A percentile compares a stretch with the other conserved stretches of the same genome.
Evolutionary conservation across 1,140 invertebrate genomes (phyloP).

Genomic region (Cherax destructor): DNA sequence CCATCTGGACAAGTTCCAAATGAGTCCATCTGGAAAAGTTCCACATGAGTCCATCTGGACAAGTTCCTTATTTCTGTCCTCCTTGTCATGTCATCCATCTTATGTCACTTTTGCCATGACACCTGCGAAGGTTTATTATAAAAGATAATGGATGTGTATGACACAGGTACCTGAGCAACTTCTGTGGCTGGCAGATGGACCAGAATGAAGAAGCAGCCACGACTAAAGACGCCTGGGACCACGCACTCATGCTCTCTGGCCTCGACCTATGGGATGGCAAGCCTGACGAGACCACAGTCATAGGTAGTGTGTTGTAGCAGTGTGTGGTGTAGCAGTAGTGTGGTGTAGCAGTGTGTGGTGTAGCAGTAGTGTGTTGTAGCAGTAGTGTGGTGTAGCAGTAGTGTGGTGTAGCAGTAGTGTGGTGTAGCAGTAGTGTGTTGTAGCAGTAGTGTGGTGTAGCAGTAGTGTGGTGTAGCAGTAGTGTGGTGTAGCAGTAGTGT

Average conservation of each 20-base stretch:
- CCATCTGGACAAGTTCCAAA: too few relatives aligned
- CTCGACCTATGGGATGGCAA: conserved; percentile 71
- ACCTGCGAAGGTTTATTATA: too few relatives aligned
- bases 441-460: too few relatives aligned
- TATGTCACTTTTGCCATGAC: too few relatives aligned
- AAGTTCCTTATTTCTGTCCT: too few relatives aligned
- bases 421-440: neutral
- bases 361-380: neutral
- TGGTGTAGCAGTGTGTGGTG: neutral
- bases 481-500: too few relatives aligned
- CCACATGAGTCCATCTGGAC: too few relatives aligned
- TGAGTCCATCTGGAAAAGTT: too few relatives aligned
- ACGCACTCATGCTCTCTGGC: conserved; percentile 78
- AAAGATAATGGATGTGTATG: too few relatives aligned
- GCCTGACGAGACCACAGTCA: conserved; percentile 69
- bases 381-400: neutral
- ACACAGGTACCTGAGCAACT: conserved; percentile 74
- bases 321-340: conserved; percentile 10
- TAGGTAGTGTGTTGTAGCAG: conserved; percentile 70
- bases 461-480: too few relatives aligned
- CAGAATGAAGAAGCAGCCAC: conserved; percentile 56
- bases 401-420: neutral
- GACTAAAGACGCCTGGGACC: conserved; percentile 76
- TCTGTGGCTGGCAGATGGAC: conserved; percentile 75
- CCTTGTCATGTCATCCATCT: too few relatives aligned